Percentiles rank a stretch among this genome's conserved stretches.
These are phyloP conservation scores for Litoditis marina DNA, from an alignment of 2,888 invertebrate species.

Conservation along the genomic window DNA sequence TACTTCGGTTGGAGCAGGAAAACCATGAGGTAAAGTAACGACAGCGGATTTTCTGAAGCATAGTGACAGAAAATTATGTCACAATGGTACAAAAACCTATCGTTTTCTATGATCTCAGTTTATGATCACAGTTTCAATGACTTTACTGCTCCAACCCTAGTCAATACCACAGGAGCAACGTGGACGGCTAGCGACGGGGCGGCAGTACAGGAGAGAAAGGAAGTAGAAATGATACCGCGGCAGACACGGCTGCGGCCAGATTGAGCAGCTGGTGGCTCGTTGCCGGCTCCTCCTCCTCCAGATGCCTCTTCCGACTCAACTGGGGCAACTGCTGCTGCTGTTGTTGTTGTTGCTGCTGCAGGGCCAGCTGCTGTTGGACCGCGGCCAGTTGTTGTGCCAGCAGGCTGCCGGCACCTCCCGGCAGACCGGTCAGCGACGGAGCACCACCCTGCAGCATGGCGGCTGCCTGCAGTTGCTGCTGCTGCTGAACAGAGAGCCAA, in stretches of 20 bases:
- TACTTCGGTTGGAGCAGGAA: no score
- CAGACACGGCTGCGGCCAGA: slow-evolving; percentile 10
- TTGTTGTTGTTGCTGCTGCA: slow-evolving; percentile 8
- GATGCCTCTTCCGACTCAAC: slow-evolving; percentile 23
- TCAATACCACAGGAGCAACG: no score
- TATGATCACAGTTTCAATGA: no score
- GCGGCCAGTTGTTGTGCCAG: slow-evolving; percentile 15
- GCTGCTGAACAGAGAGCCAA: slow-evolving; percentile 50
- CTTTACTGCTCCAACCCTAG: no score
- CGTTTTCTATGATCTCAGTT: no score
- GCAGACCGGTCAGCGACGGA: slow-evolving; percentile 13
- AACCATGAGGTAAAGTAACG: no score
- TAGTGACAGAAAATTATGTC: no score
- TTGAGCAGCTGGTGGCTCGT: not conserved
- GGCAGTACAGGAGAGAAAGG: no score
- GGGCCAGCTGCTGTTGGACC: slow-evolving; percentile 11
- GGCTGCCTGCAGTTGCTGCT: slow-evolving; percentile 51
- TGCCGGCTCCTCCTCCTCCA: slow-evolving; percentile 22
- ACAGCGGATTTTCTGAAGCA: no score
- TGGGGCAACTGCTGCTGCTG: slow-evolving; percentile 21
- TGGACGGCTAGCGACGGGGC: no score
- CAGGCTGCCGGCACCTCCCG: slow-evolving; percentile 2
- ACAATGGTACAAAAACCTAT: no score
- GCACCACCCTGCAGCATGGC: slow-evolving; percentile 35
- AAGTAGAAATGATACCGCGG: slow-evolving; percentile 16